Evolutionary conservation across 1,140 invertebrate species (phyloP).

Genomic region (Pollicipes pollicipes): DNA sequence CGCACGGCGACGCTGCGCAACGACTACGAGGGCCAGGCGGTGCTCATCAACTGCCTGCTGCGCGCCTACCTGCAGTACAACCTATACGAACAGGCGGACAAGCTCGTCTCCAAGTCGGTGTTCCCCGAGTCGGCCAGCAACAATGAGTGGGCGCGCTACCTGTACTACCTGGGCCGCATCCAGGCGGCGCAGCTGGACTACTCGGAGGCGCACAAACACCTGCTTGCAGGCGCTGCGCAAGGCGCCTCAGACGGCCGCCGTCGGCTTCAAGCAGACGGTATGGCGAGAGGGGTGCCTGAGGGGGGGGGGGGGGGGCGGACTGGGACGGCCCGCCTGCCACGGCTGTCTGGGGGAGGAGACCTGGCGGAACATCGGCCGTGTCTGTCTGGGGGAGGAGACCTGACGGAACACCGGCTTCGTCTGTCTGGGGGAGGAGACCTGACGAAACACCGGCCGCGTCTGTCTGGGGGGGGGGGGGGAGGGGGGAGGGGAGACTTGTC

Average conservation of each 20-base stretch:
- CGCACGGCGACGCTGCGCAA: constrained; percentile 86
- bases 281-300: too few relatives aligned
- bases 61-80: constrained; percentile 91
- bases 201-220: constrained; percentile 85
- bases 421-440: too few relatives aligned
- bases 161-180: constrained; percentile 93
- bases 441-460: too few relatives aligned
- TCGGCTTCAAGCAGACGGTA: constrained; percentile 94
- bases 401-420: too few relatives aligned
- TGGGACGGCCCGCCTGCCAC: neutral
- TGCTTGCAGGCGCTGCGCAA: constrained; percentile 83
- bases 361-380: too few relatives aligned
- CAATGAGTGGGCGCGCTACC: constrained; percentile 93
- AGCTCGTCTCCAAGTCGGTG: constrained; percentile 85
- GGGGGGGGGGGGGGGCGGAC: constrained; percentile 11
- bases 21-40: constrained; percentile 92
- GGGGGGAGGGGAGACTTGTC: too few relatives aligned
- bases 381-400: too few relatives aligned
- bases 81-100: constrained; percentile 84
- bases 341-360: neutral
- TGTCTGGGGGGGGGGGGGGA: too few relatives aligned
- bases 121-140: constrained; percentile 91
- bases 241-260: constrained; percentile 86
- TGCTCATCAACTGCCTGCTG: constrained; percentile 84
- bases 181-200: constrained; percentile 95